Evolutionary conservation across 2,888 invertebrate species (phyloP), one percentile per base, ranked within the genome.

Genomic region (Thumatha senex): DNA sequence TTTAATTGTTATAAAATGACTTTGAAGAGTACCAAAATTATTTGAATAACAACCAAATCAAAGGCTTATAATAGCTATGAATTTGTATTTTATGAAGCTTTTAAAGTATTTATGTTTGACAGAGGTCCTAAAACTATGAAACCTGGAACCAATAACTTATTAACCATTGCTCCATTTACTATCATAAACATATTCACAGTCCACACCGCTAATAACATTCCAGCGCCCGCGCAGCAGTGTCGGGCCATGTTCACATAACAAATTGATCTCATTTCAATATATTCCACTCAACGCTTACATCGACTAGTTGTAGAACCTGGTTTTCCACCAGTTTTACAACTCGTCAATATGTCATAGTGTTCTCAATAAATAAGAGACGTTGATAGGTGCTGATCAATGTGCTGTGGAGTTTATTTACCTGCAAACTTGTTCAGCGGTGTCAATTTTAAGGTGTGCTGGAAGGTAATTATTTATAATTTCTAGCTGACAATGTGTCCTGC

Each of bases 351-450:
- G 62, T 53, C 54, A 39, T n/a, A 11, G 39, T 29, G 13, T 39
- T 14, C 7, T 38, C 40, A 43, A 54, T 64, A 62, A 64, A 64
- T 61, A 50, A 50, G 43, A 51, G 39, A 2, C 10, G n/a, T 44
- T 10, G 43, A 55, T 55, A 51, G 52, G 36, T 54, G 39, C n/a
- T 52, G 30, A 18, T 43, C 24, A 29, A 40, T 35, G 33, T 31
- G 11, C 48, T 50, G 34, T 24, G 10, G 38, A 34, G 51, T 55
- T 63, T 64, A 63, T 64, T 58, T 58, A 58, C 50, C 58, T 63
- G 61, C 48, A 51, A 64, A 63, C 61, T 12, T 34, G 5, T 49
- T 49, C 1, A 44, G 15, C n/a, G 5, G 29, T 18, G 10, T 5
- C 14, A 14, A 43, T 36, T 13, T 45, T 15, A 48, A 39, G 43